Base-by-base conservation (phyloP, 1,140 invertebrate genomes). In the Harlomillsia oculata region DNA sequence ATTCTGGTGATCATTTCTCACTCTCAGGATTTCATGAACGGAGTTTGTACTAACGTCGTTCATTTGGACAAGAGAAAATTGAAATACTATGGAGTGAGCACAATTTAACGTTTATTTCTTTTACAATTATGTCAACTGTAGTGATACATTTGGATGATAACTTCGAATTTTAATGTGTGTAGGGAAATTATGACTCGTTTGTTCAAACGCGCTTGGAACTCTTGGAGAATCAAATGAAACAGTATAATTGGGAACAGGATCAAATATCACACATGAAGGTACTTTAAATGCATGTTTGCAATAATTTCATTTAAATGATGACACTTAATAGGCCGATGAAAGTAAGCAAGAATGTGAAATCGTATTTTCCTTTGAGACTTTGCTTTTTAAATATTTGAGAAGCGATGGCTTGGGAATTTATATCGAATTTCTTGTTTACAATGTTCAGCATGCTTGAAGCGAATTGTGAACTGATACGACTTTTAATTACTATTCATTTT, bases 161-260 rank as follows among this genome's bases (percentile, higher is more conserved):
- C n/a, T n/a, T n/a, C n/a, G n/a, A n/a, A n/a, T n/a, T n/a, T n/a
- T n/a, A n/a, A 9, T 46, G 13, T 16, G 9, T 32, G 43, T 65
- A 82, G 77, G 84, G 84, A 67, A 86, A 97, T 74, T 99, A 98
- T 71, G 96, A 99, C 71, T 83, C 88, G 0, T 99, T 98, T 71
- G 80, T 96, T 4, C 79, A 84, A 60, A 97, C 93, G 2, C 76
- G 94, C 55, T 78, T 89, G 77, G 97, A 99, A 72, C 75, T 97
- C 59, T 75, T 97, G 51, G 96, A 99, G 72, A 99, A 99, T 75
- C 96, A 99, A 75, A 90, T 87, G 78, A 99, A 99, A 71, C 89
- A 94, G 64, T 99, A 98, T 71, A 93, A 97, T 66, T 99, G 95
- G 96, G 95, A 99, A 74, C 97, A 99, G 72, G 93, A 97, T 75